phyloP scores from a whole-genome alignment of 2,797 vertebrate species.

The Gadopsis marmoratus region DNA sequence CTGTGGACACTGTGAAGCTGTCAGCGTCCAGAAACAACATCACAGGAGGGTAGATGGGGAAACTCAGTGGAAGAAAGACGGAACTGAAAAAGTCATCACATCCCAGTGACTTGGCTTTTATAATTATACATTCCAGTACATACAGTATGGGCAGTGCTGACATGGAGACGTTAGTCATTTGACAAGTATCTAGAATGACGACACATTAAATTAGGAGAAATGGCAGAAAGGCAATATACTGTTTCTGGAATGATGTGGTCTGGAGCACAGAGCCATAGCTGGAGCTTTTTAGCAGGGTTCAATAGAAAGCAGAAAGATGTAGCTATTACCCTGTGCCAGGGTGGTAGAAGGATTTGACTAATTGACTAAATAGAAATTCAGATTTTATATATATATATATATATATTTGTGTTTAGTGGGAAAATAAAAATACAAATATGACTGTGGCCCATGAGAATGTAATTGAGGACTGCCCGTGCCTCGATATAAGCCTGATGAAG shows the following conservation, averaged over 20 bases:
- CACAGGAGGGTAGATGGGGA: not conserved
- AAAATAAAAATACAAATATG: not conserved
- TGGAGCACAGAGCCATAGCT: accelerated
- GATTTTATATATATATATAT: not conserved
- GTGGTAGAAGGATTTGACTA: too few relatives aligned
- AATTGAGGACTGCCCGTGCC: too few relatives aligned
- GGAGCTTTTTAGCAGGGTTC: not conserved
- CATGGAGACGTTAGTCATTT: slow-evolving; percentile 17
- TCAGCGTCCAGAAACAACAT: not conserved
- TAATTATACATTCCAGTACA: slow-evolving; percentile 20
- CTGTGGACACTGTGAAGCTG: slow-evolving; percentile 18
- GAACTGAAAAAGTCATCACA: slow-evolving; percentile 24
- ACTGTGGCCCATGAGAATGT: too few relatives aligned
- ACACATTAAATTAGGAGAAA: not conserved
- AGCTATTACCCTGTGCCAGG: not conserved
- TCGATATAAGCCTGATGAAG: too few relatives aligned
- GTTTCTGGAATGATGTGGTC: not conserved
- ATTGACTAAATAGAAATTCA: not conserved
- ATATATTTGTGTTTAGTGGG: too few relatives aligned
- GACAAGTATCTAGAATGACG: not conserved
- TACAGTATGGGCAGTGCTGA: not conserved
- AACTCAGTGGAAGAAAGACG: slow-evolving; percentile 6
- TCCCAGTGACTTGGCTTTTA: not conserved
- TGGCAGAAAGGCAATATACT: not conserved
- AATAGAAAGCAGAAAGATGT: not conserved